Conservation (phyloP, 1,140 invertebrate species). For the Nebria ingens region DNA sequence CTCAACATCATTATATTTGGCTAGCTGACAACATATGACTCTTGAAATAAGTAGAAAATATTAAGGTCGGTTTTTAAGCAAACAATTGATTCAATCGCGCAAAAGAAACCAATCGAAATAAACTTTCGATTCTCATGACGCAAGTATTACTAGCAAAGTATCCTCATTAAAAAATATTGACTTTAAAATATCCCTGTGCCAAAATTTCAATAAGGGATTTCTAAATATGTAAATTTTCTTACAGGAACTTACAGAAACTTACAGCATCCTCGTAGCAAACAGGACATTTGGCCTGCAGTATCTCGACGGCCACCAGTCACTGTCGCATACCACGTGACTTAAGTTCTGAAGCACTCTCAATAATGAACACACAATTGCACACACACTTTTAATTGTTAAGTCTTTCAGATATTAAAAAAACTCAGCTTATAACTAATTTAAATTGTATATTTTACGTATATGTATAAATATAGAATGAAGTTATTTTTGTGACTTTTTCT, state of each 20-base stretch:
- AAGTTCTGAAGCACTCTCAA: neutral
- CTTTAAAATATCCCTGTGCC: too few relatives aligned
- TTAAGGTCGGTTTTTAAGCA: too few relatives aligned
- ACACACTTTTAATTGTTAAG: neutral
- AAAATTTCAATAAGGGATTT: neutral
- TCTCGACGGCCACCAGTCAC: neutral
- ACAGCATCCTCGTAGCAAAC: neutral
- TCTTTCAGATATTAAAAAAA: neutral
- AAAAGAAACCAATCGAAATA: too few relatives aligned
- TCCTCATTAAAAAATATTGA: too few relatives aligned
- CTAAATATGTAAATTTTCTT: slow-evolving; percentile 1
- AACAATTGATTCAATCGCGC: too few relatives aligned
- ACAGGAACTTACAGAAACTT: slow-evolving; percentile 8
- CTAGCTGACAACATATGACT: too few relatives aligned
- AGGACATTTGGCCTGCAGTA: neutral
- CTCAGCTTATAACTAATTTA: neutral
- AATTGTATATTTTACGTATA: neutral
- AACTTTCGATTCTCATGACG: too few relatives aligned
- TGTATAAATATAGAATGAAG: neutral
- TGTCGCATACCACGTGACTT: neutral
- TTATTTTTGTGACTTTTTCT: neutral
- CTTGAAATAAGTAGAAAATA: too few relatives aligned
- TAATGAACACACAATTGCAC: neutral
- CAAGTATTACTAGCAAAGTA: too few relatives aligned
- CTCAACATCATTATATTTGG: too few relatives aligned